Evolutionary conservation across 2,113 vertebrate species (phyloP), one percentile per base, ranked within the genome.

Genomic region (Cygnus buccinator): DNA sequence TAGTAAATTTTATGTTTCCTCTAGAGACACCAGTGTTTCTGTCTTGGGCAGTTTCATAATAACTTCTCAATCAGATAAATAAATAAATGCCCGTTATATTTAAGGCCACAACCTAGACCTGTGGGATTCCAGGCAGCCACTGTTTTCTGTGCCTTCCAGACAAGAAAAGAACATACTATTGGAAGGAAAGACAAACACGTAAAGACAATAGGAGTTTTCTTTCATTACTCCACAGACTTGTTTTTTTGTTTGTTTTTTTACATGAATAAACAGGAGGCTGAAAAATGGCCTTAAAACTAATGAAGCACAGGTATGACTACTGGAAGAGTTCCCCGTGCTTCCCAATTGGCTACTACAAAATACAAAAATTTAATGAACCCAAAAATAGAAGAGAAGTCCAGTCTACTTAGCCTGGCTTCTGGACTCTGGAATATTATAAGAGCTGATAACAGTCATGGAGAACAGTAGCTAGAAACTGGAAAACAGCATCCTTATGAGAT

Each of bases 221-320:
- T 96, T 93, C 84, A 85, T 93, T 93, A 91, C 17, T 87, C 65
- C 68, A 84, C 33, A 68, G 33, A 73, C 43, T 39, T 39, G 39
- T 26, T 15, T 13, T 25, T 22, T 25, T 25, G 6, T 25, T 54
- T 14, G 14, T 29, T 15, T 55, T 55, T 55, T 55, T 29, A 48
- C 46, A 48, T 10, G 21, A 48, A 48, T 22, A 94, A 88, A 41
- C 68, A 74, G 26, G 50, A 73, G 50, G 33, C 70, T 95, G 75
- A 97, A 87, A 96, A 17, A 58, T 89, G 39, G 76, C 66, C 86
- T 96, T 97, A 96, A 97, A 98, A 95, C 85, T 95, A 96, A 97
- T 73, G 87, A 97, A 82, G 89, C 71, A 65, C 13, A 13, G 52
- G 28, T 67, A 88, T 46, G 77, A 50, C 46, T 97, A 62, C 93